Percentiles rank a stretch among this genome's conserved stretches.
phyloP scores from a whole-genome alignment of 2,888 invertebrate genomes.

The Cataglyphis livida region DNA sequence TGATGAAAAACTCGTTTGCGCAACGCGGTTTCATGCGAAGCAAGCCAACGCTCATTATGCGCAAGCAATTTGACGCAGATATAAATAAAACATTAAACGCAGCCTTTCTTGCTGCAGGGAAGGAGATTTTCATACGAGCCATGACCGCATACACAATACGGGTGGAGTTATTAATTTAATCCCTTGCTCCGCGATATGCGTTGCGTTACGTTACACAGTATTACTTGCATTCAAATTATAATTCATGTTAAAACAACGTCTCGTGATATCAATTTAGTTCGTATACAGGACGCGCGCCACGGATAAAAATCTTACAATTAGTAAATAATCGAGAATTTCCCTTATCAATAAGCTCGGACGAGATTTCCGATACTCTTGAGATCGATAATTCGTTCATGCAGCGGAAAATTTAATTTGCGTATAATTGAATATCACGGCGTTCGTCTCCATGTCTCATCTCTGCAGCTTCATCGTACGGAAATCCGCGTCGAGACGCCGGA shows the following conservation, averaged over 20 bases:
- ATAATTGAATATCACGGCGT: conserved; percentile 31
- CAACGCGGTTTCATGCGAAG: conserved; percentile 30
- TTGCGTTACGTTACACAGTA: conserved; percentile 3
- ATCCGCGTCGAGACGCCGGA: conserved; percentile 14
- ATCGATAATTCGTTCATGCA: conserved; percentile 42
- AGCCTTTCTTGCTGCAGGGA: background rate
- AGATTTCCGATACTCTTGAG: conserved; percentile 13
- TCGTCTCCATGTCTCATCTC: conserved; percentile 18
- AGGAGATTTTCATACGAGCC: conserved; percentile 2
- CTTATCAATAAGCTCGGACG: conserved; percentile 24
- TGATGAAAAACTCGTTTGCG: conserved; percentile 47
- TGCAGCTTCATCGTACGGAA: conserved; percentile 31
- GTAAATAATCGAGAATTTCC: background rate
- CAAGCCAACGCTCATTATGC: conserved; percentile 34
- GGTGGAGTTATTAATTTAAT: conserved; percentile 45
- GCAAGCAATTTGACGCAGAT: conserved; percentile 44
- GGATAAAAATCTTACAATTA: conserved; percentile 12
- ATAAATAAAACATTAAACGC: conserved; percentile 51
- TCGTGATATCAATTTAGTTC: conserved; percentile 28
- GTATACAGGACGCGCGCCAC: background rate
- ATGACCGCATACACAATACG: conserved; percentile 18
- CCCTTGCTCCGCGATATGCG: background rate
- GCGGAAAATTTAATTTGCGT: conserved; percentile 50
- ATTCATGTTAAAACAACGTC: conserved; percentile 4
- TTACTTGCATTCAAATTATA: conserved; percentile 23